These are phyloP conservation scores for Craniophora ligustri DNA, from an alignment of 2,888 invertebrate species.

Conservation along the genomic window DNA sequence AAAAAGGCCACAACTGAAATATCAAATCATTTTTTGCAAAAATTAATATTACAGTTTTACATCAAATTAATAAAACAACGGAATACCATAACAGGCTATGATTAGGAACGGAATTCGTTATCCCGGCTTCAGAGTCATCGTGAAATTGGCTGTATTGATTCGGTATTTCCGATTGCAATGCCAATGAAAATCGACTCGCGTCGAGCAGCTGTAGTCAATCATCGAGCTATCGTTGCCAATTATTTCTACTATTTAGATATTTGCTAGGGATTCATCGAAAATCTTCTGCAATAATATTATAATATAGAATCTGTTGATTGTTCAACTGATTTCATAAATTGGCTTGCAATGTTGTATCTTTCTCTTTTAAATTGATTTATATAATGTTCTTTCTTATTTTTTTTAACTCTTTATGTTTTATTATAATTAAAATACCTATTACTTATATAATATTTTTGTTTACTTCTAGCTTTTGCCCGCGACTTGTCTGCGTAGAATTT, in stretches of 20 bases:
- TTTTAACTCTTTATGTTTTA: too few species aligned
- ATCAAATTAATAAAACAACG: conserved; percentile 34
- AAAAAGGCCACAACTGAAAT: too few species aligned
- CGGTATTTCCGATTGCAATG: conserved; percentile 79
- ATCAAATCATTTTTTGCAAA: too few species aligned
- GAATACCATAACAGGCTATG: conserved; percentile 39
- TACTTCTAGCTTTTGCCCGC: too few species aligned
- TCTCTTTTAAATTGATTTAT: too few species aligned
- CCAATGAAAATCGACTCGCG: conserved; percentile 68
- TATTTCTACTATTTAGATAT: conserved; percentile 46
- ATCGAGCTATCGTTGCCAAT: conserved; percentile 48
- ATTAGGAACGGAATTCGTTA: conserved; percentile 65
- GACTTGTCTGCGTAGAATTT: too few species aligned
- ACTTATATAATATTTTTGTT: too few species aligned
- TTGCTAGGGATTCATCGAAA: conserved; percentile 24
- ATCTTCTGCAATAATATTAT: conserved; percentile 24
- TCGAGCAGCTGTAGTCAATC: conserved; percentile 55
- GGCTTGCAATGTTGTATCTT: background rate
- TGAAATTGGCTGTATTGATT: conserved; percentile 77
- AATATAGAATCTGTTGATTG: conserved; percentile 7
- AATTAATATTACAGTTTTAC: conserved; percentile 1
- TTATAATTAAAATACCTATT: too few species aligned
- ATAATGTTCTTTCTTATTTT: too few species aligned
- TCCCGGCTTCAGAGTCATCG: conserved; percentile 66
- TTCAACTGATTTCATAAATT: background rate